Evolutionary conservation across 1,140 invertebrate genomes (phyloP), one percentile per base, ranked within the genome.

Genomic region (Drosophila trapezifrons): DNA sequence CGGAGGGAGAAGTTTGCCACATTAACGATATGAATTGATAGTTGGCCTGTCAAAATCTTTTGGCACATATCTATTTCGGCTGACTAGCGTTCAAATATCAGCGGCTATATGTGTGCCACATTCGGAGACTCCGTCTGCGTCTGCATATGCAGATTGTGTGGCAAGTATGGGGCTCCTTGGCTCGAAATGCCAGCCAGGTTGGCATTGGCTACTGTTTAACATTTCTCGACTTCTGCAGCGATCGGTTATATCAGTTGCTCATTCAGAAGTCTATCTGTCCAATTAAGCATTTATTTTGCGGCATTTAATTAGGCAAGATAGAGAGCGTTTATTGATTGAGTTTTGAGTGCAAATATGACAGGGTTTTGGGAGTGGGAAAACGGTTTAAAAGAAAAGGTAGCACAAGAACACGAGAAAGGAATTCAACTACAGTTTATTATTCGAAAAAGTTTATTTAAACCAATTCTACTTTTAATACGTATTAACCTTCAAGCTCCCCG

Each of bases 201-300:
- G 29, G 45, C 71, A 25, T 20, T 55, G 55, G 58, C 64, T 70
- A 65, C 65, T 78, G 67, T 71, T 69, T 63, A 60, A 60, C 76
- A 74, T 57, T 70, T 76, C 43, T 70, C 17, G 47, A 49, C 45
- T 73, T 57, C 60, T 54, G 49, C 55, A 47, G 20, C 12, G 38
- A 65, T 65, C 59, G 64, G 25, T 42, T 51, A 29, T 65, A 57
- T 84, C 72, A 37, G 17, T 40, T 76, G 65, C 37, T 67, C 65
- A 86, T 86, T 86, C 78, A 87, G 76, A 76, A 87, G 82, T 86
- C 83, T 79, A 86, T 87, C 82, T 86, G 82, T 86, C 82, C 82
- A 86, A 86, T 86, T 86, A 86, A 87, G 84, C 69, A 80, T 85
- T 83, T 82, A 82, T 77, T 86, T 83, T 71, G 51, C 65, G 63